Base-by-base conservation (phyloP, 2,888 invertebrate genomes). In the Smittia aterrima region DNA sequence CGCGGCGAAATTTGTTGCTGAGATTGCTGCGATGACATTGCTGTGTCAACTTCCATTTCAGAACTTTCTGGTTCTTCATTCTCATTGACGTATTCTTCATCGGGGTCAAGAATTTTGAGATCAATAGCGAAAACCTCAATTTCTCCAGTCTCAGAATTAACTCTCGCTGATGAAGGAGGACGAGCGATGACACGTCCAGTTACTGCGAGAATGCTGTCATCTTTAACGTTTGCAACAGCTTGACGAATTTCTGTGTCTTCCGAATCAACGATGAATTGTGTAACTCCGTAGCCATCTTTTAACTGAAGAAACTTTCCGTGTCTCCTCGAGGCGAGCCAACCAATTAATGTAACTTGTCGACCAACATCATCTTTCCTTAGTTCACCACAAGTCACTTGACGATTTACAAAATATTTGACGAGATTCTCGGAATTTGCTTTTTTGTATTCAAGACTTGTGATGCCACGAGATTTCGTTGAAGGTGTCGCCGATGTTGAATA, bases 91-190 rank as follows among this genome's bases (percentile, higher is more conserved):
- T 71, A 83, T 1, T 81, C 78, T 47, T 81, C 81, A 18, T 85
- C 83, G 1, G 82, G 80, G 78, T 86, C 86, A 2, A 89, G 78
- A 6, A 88, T 79, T 75, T 82, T 80, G 0, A 88, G 77, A 1
- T 81, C 79, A 0, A 82, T 79, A 0, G 85, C 85, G 38, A 82
- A 77, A 0, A 90, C 83, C 81, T 91, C 90, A 62, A 91, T 84
- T 66, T 86, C 85, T n/a, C 90, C 90, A 7, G 89, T 89, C 58
- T 83, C 81, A 77, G 40, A 53, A 75, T 82, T 82, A 53, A 13
- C 66, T 18, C 54, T 16, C 1, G 53, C 54, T 16, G 47, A 74
- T 11, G 79, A 78, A 13, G 79, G 79, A 1, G 84, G 84, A 75
- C 84, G 78, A 6, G 80, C 79, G 13, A 82, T 77, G 2, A 84